These are phyloP conservation scores for Tenebrosternarchus preto DNA, from an alignment of 2,113 vertebrate genomes.

Conservation along the genomic window DNA sequence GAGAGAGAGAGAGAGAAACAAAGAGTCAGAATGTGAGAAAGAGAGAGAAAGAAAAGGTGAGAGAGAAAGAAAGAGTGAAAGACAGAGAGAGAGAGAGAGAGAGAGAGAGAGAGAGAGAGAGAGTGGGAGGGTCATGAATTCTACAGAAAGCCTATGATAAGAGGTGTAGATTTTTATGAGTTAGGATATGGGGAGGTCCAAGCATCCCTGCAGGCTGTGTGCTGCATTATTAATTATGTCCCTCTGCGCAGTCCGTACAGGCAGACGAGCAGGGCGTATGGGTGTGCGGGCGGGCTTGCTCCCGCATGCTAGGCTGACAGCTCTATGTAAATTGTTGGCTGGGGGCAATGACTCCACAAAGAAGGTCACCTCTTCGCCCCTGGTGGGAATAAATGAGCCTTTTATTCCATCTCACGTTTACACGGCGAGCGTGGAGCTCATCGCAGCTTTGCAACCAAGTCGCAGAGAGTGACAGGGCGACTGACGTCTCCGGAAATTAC, in stretches of 20 bases:
- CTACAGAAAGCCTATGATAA: conserved; percentile 8
- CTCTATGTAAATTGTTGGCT: conserved; percentile 80
- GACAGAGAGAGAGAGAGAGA: not conserved
- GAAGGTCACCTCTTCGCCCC: conserved; percentile 78
- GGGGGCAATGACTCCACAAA: conserved; percentile 78
- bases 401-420: conserved; percentile 78
- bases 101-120: not conserved
- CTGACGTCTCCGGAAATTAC: conserved; percentile 68
- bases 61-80: conserved; percentile 29
- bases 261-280: conserved; percentile 26
- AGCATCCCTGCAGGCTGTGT: conserved; percentile 69
- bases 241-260: conserved; percentile 64
- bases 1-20: conserved; percentile 38
- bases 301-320: conserved; percentile 69
- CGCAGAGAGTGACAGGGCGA: conserved; percentile 50
- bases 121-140: conserved; percentile 11
- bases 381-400: conserved; percentile 73
- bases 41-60: conserved; percentile 17
- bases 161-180: conserved; percentile 39
- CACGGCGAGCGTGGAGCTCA: conserved; percentile 53
- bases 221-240: conserved; percentile 75
- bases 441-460: conserved; percentile 18
- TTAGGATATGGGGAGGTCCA: conserved; percentile 19
- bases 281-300: conserved; percentile 56
- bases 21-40: not conserved